Evolutionary conservation across 2,888 invertebrate genomes (phyloP), one percentile per base, ranked within the genome.

Genomic region (Habroteleia sp.): DNA sequence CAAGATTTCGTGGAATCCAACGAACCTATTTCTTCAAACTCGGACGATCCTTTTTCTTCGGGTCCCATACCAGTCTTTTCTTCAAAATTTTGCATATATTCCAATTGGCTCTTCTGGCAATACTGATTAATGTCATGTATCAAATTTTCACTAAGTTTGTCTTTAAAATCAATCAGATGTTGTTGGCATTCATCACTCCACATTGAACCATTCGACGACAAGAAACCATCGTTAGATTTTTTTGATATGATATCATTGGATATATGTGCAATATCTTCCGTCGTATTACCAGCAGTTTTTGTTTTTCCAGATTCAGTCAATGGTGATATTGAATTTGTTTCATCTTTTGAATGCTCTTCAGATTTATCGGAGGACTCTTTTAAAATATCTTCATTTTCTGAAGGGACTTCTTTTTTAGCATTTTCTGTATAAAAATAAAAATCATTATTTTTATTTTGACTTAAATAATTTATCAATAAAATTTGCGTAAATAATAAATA

Each of bases 111-210:
- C 82, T 84, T 88, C 25, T 83, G 81, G 58, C 87, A 84, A 69
- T 86, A 88, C 62, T 84, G 83, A 83, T 95, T 94, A 75, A 95
- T 93, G 88, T 95, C 95, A 76, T 93, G 93, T 58, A 95, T 90
- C 72, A 96, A 89, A 85, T 95, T 95, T 83, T 94, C 94, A 83
- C 94, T 77, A n/a, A 95, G 89, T 84, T 94, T 93, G 83, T 95
- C 95, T 0, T 95, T 95, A 81, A 95, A 95, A 81, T 95, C 94
- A 1, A 93, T 93, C 73, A 95, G 89, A 84, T 95, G 94, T 80
- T 92, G 92, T 74, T 91, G 91, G 77, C 92, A 92, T 76, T 93
- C 92, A 79, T 93, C 92, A 54, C 91, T 91, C 93, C 93, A 93
- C 2, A 84, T 83, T 13, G 83, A 82, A 20, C 83, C 82, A 16